These are phyloP conservation scores for Phymorhynchus buccinoides DNA, from an alignment of 1,140 invertebrate species.

Conservation along the genomic window DNA sequence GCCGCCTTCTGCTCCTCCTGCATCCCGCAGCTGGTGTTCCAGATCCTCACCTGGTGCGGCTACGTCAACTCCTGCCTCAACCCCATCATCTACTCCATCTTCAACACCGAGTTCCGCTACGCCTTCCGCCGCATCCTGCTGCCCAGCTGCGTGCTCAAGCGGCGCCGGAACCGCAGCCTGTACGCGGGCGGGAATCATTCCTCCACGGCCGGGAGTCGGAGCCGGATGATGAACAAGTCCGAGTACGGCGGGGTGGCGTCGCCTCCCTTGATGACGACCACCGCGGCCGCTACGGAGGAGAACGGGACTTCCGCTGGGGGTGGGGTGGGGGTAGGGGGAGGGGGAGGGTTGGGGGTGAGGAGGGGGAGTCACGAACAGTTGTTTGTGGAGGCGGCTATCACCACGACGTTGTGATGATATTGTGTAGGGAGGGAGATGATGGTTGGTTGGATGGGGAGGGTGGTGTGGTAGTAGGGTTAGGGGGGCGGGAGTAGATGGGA, in stretches of 20 bases:
- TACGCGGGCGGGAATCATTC: slow-evolving; percentile 15
- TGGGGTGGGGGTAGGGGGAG: too few species aligned
- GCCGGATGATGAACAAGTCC: slow-evolving; percentile 46
- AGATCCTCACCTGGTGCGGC: slow-evolving; percentile 97
- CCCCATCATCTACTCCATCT: slow-evolving; percentile 80
- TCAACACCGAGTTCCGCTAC: slow-evolving; percentile 69
- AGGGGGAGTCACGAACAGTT: slow-evolving; percentile 42
- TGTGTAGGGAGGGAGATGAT: not conserved
- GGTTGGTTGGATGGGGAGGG: not conserved
- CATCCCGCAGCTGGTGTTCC: slow-evolving; percentile 84
- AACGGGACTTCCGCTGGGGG: slow-evolving; percentile 35
- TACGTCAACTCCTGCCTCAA: slow-evolving; percentile 95
- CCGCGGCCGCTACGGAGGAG: slow-evolving; percentile 68
- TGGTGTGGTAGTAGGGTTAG: not conserved
- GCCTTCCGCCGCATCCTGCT: slow-evolving; percentile 83
- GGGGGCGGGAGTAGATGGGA: not conserved
- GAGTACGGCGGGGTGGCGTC: too few species aligned
- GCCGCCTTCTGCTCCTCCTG: slow-evolving; percentile 79
- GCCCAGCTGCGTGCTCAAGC: slow-evolving; percentile 32
- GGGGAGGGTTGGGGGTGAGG: too few species aligned
- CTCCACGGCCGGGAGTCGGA: not conserved
- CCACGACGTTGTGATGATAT: not conserved
- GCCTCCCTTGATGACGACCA: not conserved
- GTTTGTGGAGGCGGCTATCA: slow-evolving; percentile 45
- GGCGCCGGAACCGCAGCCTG: slow-evolving; percentile 36